phyloP scores from a whole-genome alignment of 2,113 vertebrate genomes.

The Axis porcinus region DNA sequence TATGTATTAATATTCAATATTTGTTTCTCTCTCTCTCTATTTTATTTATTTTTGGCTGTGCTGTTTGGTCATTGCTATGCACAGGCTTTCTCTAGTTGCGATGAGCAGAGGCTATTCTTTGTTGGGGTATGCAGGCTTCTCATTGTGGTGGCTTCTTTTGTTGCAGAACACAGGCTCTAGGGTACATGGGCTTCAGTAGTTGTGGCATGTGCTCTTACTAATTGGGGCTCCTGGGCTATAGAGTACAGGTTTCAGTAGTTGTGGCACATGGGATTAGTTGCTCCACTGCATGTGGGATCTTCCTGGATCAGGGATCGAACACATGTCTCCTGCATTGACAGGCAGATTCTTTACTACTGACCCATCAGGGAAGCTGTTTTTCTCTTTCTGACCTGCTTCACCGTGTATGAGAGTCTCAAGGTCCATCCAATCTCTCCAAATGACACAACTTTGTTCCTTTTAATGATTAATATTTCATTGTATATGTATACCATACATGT shows the following conservation, averaged over 20 bases:
- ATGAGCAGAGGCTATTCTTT: neutral
- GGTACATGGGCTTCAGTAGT: neutral
- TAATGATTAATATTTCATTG: neutral
- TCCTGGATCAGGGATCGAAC: neutral
- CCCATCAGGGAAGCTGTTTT: neutral
- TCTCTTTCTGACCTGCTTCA: neutral
- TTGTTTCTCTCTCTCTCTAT: neutral
- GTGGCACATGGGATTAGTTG: neutral
- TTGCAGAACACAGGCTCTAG: neutral
- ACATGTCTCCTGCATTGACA: neutral
- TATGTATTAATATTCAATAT: neutral
- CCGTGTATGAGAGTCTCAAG: neutral
- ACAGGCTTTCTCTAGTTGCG: neutral
- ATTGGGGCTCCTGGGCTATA: neutral
- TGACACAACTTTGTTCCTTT: neutral
- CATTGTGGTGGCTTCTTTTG: neutral
- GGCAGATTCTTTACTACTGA: neutral
- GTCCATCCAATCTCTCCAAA: neutral
- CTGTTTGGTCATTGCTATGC: neutral
- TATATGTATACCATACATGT: neutral
- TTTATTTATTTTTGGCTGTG: neutral
- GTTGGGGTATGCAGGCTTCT: neutral
- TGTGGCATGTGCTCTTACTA: neutral
- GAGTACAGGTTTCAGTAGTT: neutral
- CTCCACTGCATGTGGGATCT: neutral